Conservation (phyloP, 2,888 invertebrate species). For the Euplexia lucipara region DNA sequence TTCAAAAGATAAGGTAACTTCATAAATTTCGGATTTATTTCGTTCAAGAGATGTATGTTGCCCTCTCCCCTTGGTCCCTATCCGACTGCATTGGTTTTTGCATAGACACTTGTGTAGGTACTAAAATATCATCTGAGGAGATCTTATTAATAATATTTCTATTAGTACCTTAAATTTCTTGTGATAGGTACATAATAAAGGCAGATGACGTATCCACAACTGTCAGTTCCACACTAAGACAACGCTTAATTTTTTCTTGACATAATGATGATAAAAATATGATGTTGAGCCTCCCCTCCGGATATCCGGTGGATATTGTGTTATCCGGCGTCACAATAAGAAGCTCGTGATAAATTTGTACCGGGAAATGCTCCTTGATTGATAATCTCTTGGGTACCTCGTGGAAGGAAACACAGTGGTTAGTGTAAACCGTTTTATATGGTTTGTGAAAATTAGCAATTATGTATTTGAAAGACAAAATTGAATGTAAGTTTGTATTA, state of each 20-base stretch:
- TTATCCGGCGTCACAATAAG: constrained; percentile 88
- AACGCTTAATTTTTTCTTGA: constrained; percentile 78
- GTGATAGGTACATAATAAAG: too few species aligned
- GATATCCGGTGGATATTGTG: constrained; percentile 90
- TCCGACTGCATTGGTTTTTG: too few species aligned
- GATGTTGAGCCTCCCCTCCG: constrained; percentile 88
- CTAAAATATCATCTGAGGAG: too few species aligned
- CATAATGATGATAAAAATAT: constrained; percentile 91
- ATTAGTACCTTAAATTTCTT: too few species aligned
- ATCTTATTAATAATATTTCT: too few species aligned
- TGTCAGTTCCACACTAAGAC: constrained; percentile 67
- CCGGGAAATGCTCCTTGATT: constrained; percentile 87
- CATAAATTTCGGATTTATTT: too few species aligned
- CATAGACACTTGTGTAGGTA: too few species aligned
- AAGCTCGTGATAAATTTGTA: constrained; percentile 89
- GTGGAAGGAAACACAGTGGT: constrained; percentile 43
- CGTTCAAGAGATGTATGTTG: too few species aligned
- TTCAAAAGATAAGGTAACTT: too few species aligned
- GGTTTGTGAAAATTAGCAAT: background rate
- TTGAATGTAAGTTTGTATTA: too few species aligned
- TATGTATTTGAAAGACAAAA: too few species aligned
- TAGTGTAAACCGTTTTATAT: constrained; percentile 21
- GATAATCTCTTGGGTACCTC: constrained; percentile 77
- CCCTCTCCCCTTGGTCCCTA: too few species aligned
- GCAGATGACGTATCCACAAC: background rate